phyloP scores from a whole-genome alignment of 30 jellyfish, hydroid and myxozoan species.

The Cassiopea andromeda region DNA sequence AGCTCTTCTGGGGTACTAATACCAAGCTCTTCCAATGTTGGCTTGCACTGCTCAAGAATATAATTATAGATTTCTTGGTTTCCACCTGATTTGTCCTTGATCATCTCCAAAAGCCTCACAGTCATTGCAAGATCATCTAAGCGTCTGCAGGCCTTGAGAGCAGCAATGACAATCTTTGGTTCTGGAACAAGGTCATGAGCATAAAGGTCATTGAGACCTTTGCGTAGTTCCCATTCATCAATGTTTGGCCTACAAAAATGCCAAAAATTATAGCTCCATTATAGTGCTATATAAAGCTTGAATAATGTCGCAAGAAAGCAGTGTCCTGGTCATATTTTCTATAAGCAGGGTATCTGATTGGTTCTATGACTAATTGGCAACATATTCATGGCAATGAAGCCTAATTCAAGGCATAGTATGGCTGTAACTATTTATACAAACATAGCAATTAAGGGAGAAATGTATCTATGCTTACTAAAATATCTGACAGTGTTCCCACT shows the following conservation, averaged over 20 bases:
- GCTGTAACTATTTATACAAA: no score
- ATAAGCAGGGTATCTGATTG: no score
- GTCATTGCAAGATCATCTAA: constrained; percentile 90
- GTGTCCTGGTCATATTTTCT: no score
- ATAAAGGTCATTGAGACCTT: constrained; percentile 91
- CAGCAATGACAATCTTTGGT: constrained; percentile 94
- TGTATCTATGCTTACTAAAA: no score
- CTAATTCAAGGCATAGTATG: no score
- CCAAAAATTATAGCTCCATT: no score
- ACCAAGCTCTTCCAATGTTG: constrained; percentile 93
- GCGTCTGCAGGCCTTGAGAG: constrained; percentile 93
- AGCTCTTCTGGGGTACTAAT: constrained; percentile 90
- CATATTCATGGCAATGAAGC: no score
- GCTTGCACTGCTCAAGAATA: constrained; percentile 83
- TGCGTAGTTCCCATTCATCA: constrained; percentile 95
- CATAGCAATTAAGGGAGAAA: no score
- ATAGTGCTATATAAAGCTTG: no score
- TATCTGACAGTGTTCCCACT: no score
- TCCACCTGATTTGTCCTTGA: constrained; percentile 79
- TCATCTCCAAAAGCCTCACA: constrained; percentile 90
- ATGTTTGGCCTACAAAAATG: constrained; percentile 60
- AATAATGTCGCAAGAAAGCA: no score
- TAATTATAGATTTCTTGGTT: constrained; percentile 79
- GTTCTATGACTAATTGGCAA: no score
- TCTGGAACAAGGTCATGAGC: constrained; percentile 97